Evolutionary conservation across 2,113 vertebrate genomes (phyloP), one percentile per base, ranked within the genome.

Genomic region (Reinhardtius hippoglossoides): DNA sequence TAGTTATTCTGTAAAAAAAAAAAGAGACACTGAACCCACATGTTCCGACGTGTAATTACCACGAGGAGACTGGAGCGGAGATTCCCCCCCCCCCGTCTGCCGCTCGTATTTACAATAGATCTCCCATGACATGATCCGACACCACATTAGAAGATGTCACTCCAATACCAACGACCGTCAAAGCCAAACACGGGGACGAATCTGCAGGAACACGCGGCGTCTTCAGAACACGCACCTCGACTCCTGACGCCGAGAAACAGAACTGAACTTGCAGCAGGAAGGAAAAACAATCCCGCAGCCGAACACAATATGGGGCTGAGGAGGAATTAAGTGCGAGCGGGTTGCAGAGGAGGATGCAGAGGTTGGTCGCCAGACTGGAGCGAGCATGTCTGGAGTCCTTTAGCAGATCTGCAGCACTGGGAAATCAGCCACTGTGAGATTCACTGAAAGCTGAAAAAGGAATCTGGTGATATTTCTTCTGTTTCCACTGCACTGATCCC

Each of bases 381-480:
- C 35, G 42, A 44, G 42, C 10, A 44, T 4, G 42, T 59, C 67
- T 15, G 26, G 76, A 74, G 71, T 85, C 79, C 68, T 88, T 75
- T 27, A 74, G 77, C 74, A 74, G 77, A 81, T 87, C 80, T 84
- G 77, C 24, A 74, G 74, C 77, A 3, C 31, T 76, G 71, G 67
- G 74, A 71, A 74, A 76, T 82, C 67, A 73, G 57, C 14, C 31
- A 7, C 31, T 24, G n/a, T n/a, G 52, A 59, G 61, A 90, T 66
- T 40, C 14, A 65, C 67, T 74, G 52, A 56, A 61, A 67, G 80
- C 72, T 81, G 6, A 27, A 73, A 18, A 16, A 48, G 72, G 78
- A 23, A 74, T 75, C 74, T 86, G 76, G 15, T 59, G 71, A 67
- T 64, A 84, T 86, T 86, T 80, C 81, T 82, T 81, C 55, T 15